Conservation (phyloP, 2,888 invertebrate species). For the Plagiodera versicolora region DNA sequence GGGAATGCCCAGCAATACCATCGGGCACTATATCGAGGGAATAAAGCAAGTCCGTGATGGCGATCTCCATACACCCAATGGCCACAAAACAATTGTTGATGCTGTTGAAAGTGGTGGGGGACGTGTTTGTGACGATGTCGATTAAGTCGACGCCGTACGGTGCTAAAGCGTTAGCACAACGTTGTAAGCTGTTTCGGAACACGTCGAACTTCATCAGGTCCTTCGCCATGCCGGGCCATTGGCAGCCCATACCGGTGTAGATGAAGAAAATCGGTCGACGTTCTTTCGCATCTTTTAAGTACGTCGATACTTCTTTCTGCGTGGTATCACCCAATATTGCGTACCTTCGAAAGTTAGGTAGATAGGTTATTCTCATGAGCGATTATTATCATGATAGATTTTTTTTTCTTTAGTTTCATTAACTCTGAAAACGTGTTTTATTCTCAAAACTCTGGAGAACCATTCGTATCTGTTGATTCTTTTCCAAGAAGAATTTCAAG, state of each 20-base stretch:
- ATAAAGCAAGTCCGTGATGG: conserved; percentile 80
- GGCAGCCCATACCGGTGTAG: conserved; percentile 70
- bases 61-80: conserved; percentile 67
- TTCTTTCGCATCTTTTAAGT: conserved; percentile 5
- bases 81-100: conserved; percentile 62
- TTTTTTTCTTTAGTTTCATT: no score
- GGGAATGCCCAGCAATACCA: conserved; percentile 92
- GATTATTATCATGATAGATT: no score
- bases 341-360: conserved; percentile 27
- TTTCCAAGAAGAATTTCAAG: no score
- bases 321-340: conserved; percentile 31
- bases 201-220: conserved; percentile 61
- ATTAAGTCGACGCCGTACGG: conserved; percentile 60
- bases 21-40: conserved; percentile 77
- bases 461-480: no score
- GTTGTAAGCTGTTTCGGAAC: conserved; percentile 61
- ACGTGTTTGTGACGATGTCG: conserved; percentile 56
- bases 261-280: conserved; percentile 65
- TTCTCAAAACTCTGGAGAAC: no score
- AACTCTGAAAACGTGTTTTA: no score
- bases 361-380: no score
- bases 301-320: conserved; percentile 18
- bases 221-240: conserved; percentile 67
- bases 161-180: conserved; percentile 56
- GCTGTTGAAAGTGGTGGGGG: conserved; percentile 56